Conservation (phyloP, 2,888 invertebrate species). For the Lithophane socia region DNA sequence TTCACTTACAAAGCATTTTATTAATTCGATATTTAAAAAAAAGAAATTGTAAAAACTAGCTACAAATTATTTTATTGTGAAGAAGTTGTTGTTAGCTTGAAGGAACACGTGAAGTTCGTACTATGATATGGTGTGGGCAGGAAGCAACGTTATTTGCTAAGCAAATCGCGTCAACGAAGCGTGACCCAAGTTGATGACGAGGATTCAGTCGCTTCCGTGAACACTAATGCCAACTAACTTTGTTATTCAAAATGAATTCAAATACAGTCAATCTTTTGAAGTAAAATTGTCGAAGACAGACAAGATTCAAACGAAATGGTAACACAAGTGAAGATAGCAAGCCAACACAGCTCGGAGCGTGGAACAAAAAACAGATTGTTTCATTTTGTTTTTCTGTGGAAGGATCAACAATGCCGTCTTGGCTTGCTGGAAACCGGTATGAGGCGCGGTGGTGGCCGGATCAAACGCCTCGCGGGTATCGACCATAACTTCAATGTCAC, state of each 20-base stretch:
- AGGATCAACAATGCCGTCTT: constrained; percentile 86
- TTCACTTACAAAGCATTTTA: constrained; percentile 24
- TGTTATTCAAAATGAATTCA: constrained; percentile 58
- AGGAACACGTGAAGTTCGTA: constrained; percentile 64
- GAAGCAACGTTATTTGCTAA: constrained; percentile 80
- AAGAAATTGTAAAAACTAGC: constrained; percentile 36
- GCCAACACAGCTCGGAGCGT: constrained; percentile 65
- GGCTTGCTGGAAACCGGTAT: constrained; percentile 87
- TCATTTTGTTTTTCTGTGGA: constrained; percentile 87
- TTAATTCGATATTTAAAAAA: constrained; percentile 34
- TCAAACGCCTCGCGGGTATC: constrained; percentile 81
- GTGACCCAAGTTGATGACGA: constrained; percentile 78
- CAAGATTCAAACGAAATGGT: constrained; percentile 57
- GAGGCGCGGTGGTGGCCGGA: constrained; percentile 79
- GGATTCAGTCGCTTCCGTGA: constrained; percentile 77
- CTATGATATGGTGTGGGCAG: constrained; percentile 70
- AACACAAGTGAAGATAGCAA: constrained; percentile 74
- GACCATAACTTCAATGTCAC: constrained; percentile 81
- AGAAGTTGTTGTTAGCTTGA: constrained; percentile 53
- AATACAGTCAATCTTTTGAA: constrained; percentile 37
- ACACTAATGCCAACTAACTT: constrained; percentile 67
- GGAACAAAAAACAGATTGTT: constrained; percentile 82
- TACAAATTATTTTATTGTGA: constrained; percentile 36
- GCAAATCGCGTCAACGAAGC: constrained; percentile 82
- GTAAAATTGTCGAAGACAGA: constrained; percentile 27